Evolutionary conservation across 2,888 invertebrate genomes (phyloP), one percentile per base, ranked within the genome.

Genomic region (Cremastinae sp.): DNA sequence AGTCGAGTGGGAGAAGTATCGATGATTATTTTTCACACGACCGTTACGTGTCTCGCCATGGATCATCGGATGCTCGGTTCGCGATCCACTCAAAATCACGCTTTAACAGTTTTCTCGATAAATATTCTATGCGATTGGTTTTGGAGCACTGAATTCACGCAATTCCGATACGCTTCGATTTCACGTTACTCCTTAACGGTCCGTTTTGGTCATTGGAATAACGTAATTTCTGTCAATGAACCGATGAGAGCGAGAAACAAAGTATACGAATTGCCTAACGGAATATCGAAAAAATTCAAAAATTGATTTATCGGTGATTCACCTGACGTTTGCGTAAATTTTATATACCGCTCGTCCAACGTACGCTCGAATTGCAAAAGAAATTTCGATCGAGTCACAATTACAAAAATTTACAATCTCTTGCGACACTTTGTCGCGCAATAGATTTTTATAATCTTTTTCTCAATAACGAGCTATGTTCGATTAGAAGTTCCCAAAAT

Each of bases 141-240:
- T 12, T 14, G 14, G 41, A 64, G 51, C 14, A 12, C 5, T 58
- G 41, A 45, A 12, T 72, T 80, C 79, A 75, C 78, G 76, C 80
- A 80, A 82, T 80, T 72, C 68, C 71, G 75, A 79, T 79, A 80
- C 75, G 74, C 58, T 34, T 49, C 16, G 34, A 70, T 82, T 78
- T 78, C 54, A 72, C 62, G 78, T 80, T 62, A 79, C 80, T 78
- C 76, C 28, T 74, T 81, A 80, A 73, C 71, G 69, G 58, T 66
- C 75, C 59, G 28, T 45, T 56, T 58, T 38, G 22, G 20, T 54
- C 56, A 49, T 10, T 54, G 38, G 58, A 70, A 14, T 47, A 58
- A 66, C 66, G 56, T 64, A 22, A 43, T 53, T 38, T 65, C 53
- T 54, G 45, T 62, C 36, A 54, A 71, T 12, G 9, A 43, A 34